Percentiles rank a stretch among this genome's conserved stretches.
These are phyloP conservation scores for Pavo muticus DNA, from an alignment of 2,113 vertebrate species.

Conservation along the genomic window DNA sequence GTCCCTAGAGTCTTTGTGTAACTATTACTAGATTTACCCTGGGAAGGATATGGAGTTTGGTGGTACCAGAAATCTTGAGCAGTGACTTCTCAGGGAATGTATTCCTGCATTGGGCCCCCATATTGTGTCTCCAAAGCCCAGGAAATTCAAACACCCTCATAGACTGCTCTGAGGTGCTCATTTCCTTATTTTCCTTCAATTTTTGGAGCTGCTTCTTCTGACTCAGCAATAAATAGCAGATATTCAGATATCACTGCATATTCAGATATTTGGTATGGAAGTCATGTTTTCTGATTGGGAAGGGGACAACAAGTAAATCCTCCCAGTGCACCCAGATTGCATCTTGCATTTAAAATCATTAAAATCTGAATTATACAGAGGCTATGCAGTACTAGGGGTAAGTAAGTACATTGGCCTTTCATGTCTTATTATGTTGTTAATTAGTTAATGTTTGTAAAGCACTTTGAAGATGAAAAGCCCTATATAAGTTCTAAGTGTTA, in stretches of 20 bases:
- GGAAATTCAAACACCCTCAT: neutral
- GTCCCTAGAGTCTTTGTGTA: neutral
- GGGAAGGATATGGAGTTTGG: neutral
- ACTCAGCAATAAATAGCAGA: neutral
- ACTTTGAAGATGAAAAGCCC: constrained; percentile 76
- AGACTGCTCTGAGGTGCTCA: neutral
- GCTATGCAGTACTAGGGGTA: constrained; percentile 45
- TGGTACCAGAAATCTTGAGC: neutral
- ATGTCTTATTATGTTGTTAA: constrained; percentile 77
- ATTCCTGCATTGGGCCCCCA: neutral
- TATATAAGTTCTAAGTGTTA: constrained; percentile 75
- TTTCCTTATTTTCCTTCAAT: neutral
- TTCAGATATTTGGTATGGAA: neutral
- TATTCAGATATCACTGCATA: neutral
- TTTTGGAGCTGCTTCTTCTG: neutral
- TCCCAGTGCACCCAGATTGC: neutral
- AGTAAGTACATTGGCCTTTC: constrained; percentile 63
- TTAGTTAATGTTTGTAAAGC: constrained; percentile 79
- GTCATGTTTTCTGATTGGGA: neutral
- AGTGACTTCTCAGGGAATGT: neutral
- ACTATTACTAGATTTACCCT: neutral
- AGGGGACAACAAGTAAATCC: neutral
- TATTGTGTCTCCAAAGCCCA: neutral
- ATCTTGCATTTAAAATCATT: constrained; percentile 29
- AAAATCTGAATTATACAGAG: constrained; percentile 66